Evolutionary conservation across 2,888 invertebrate species (phyloP).

Genomic region (Lampropteryx suffumata): DNA sequence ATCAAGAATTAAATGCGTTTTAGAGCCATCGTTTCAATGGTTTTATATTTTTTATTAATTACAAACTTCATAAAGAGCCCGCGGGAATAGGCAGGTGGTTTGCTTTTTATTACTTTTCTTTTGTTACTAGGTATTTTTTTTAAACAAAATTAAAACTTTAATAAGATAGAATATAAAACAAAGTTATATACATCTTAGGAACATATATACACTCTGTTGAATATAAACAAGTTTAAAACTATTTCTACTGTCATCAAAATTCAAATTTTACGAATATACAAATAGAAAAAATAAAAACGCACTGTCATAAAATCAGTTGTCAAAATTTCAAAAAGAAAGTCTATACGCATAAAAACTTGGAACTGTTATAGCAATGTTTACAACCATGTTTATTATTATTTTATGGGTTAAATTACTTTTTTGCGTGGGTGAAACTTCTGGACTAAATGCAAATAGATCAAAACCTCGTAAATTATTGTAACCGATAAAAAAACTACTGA

Average conservation of each 20-base stretch:
- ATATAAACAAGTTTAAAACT: no score
- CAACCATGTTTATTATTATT: conserved; percentile 39
- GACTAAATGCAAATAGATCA: conserved; percentile 26
- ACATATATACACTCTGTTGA: no score
- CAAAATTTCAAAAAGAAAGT: conserved; percentile 25
- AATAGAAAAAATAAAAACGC: conserved; percentile 5
- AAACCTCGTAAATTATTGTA: conserved; percentile 19
- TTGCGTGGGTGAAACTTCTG: conserved; percentile 36
- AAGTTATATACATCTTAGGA: no score
- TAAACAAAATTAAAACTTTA: no score
- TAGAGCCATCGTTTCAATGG: conserved; percentile 66
- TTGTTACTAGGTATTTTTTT: conserved; percentile 64
- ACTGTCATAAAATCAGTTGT: conserved; percentile 1
- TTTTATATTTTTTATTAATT: conserved; percentile 78
- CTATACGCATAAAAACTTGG: conserved; percentile 30
- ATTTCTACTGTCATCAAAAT: no score
- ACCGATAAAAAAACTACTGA: conserved; percentile 22
- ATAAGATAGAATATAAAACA: no score
- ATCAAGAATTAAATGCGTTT: conserved; percentile 82
- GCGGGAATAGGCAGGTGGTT: conserved; percentile 68
- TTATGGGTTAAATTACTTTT: conserved; percentile 29
- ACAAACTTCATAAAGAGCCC: conserved; percentile 61
- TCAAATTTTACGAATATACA: no score
- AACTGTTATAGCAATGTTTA: conserved; percentile 34
- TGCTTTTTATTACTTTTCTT: conserved; percentile 67